Percentiles rank a stretch among this genome's conserved stretches.
phyloP scores from a whole-genome alignment of 2,797 vertebrate genomes.

The Macropodus opercularis region DNA sequence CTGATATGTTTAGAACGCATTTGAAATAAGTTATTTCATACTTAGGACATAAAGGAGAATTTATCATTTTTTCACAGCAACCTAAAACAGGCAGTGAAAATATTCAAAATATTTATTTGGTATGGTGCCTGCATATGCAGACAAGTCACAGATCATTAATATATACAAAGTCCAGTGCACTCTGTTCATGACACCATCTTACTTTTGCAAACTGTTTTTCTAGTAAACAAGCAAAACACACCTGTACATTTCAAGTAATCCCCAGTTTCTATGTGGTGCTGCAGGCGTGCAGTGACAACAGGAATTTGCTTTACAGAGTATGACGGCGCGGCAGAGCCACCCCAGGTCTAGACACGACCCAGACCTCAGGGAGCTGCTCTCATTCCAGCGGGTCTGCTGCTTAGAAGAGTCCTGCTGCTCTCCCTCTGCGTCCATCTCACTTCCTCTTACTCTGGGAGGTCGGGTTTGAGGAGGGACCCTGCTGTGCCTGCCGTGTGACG shows the following conservation, averaged over 20 bases:
- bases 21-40: too few relatives aligned
- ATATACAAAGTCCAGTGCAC: constrained; percentile 28
- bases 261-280: constrained; percentile 20
- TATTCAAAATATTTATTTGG: constrained; percentile 54
- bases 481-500: constrained; percentile 64
- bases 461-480: constrained; percentile 35
- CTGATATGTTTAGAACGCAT: too few relatives aligned
- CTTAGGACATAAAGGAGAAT: too few relatives aligned
- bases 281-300: constrained; percentile 24
- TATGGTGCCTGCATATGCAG: constrained; percentile 29
- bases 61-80: too few relatives aligned
- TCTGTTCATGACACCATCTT: constrained; percentile 5
- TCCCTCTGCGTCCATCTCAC: constrained; percentile 56
- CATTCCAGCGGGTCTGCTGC: constrained; percentile 56
- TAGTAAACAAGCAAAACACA: constrained; percentile 16
- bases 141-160: constrained; percentile 24
- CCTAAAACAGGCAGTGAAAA: background rate
- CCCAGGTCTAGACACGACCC: constrained; percentile 7
- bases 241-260: constrained; percentile 49
- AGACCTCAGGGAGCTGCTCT: constrained; percentile 23
- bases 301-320: constrained; percentile 16
- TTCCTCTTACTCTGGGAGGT: constrained; percentile 60
- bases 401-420: constrained; percentile 63
- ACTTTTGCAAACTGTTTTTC: constrained; percentile 7
- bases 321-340: constrained; percentile 5